Evolutionary conservation across 2,113 vertebrate species (phyloP).

Genomic region (Thomomys bottae): DNA sequence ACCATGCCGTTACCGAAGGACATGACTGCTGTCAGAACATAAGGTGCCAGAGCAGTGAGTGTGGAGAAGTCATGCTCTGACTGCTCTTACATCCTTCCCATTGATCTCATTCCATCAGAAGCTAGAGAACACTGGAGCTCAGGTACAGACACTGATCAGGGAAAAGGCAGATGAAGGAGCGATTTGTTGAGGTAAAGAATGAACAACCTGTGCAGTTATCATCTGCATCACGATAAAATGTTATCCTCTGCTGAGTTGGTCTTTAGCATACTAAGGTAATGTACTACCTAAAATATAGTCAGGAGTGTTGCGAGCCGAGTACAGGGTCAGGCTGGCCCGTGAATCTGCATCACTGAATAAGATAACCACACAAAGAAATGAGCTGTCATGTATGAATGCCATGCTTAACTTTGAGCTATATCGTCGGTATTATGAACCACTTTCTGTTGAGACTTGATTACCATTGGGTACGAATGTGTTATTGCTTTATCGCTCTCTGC

Average conservation of each 20-base stretch:
- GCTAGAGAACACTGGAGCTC: neutral
- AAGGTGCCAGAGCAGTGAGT: neutral
- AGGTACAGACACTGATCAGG: neutral
- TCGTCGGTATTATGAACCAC: too few relatives aligned
- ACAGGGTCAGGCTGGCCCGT: too few relatives aligned
- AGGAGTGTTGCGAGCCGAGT: too few relatives aligned
- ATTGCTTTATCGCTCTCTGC: too few relatives aligned
- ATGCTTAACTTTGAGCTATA: too few relatives aligned
- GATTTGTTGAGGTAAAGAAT: neutral
- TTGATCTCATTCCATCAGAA: neutral
- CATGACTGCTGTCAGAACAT: neutral
- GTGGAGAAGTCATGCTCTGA: neutral
- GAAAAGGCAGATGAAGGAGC: neutral
- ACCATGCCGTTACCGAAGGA: too few relatives aligned
- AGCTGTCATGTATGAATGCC: too few relatives aligned
- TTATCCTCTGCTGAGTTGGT: neutral
- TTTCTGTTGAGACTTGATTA: too few relatives aligned
- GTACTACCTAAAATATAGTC: neutral
- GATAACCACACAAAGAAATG: too few relatives aligned
- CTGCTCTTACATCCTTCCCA: neutral
- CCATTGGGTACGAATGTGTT: too few relatives aligned
- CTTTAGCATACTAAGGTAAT: constrained; percentile 30
- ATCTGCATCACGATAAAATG: neutral
- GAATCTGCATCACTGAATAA: too few relatives aligned
- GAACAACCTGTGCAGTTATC: neutral